phyloP scores from a whole-genome alignment of 1,140 invertebrate species.

The Meloidogyne chitwoodi region DNA sequence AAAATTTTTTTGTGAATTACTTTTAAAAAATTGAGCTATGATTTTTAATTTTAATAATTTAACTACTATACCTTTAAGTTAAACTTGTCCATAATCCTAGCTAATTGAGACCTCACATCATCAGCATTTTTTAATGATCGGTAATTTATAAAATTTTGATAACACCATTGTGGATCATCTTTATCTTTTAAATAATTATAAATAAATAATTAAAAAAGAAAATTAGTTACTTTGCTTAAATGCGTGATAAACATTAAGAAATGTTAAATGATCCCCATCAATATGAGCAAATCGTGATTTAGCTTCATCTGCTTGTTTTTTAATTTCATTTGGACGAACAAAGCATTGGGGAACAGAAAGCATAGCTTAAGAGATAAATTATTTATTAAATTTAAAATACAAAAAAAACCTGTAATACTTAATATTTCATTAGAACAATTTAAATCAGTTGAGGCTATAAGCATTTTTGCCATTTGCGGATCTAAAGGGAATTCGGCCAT shows the following conservation, averaged over 20 bases:
- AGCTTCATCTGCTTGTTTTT: constrained; percentile 95
- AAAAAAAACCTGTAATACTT: constrained; percentile 88
- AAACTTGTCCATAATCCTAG: constrained; percentile 85
- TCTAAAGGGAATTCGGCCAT: constrained; percentile 99
- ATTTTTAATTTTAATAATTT: constrained; percentile 65
- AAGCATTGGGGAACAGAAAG: constrained; percentile 93
- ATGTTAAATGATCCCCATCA: constrained; percentile 93
- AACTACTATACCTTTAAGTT: constrained; percentile 68
- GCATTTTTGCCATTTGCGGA: constrained; percentile 97
- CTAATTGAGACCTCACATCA: constrained; percentile 77
- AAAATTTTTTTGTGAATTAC: neutral
- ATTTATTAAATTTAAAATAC: constrained; percentile 79
- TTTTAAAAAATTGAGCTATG: constrained; percentile 17
- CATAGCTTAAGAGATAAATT: constrained; percentile 77
- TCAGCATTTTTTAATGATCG: constrained; percentile 89
- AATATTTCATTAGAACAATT: constrained; percentile 99
- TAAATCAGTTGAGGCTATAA: constrained; percentile 85
- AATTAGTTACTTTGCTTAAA: constrained; percentile 85
- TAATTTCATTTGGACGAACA: constrained; percentile 95
- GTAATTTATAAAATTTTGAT: constrained; percentile 98
- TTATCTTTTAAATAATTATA: constrained; percentile 61
- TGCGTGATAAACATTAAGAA: constrained; percentile 92
- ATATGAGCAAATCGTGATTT: constrained; percentile 99
- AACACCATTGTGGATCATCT: constrained; percentile 96
- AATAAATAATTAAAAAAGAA: neutral